A percentile compares a stretch with the other conserved stretches of the same genome.
These are phyloP conservation scores for Cryptoprocta ferox DNA, from an alignment of 2,797 vertebrate species.

Conservation along the genomic window DNA sequence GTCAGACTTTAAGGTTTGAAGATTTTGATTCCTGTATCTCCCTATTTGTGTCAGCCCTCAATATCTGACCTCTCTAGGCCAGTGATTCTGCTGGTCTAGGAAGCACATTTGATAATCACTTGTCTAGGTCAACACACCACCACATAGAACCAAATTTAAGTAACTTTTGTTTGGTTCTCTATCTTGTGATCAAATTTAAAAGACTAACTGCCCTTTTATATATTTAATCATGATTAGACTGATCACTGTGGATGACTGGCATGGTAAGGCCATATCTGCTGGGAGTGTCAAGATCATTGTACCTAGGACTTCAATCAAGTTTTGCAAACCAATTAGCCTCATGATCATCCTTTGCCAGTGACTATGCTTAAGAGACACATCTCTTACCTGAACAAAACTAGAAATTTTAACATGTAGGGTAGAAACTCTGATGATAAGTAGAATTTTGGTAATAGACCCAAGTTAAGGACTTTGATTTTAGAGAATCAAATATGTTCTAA, in stretches of 20 bases:
- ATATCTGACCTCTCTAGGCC: neutral
- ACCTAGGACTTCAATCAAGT: neutral
- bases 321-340: neutral
- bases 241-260: neutral
- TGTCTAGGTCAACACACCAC: neutral
- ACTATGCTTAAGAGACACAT: neutral
- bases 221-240: neutral
- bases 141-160: neutral
- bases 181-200: neutral
- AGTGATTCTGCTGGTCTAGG: neutral
- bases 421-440: neutral
- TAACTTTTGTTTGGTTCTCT: slow-evolving; percentile 18
- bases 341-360: neutral
- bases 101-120: neutral
- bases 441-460: neutral
- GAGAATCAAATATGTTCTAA: neutral
- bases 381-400: neutral
- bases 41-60: neutral
- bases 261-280: neutral
- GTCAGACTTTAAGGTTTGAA: slow-evolving; percentile 5
- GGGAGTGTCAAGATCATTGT: neutral
- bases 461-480: neutral
- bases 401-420: neutral
- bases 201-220: neutral
- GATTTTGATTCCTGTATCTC: neutral